Evolutionary conservation across 2,797 vertebrate species (phyloP).

Genomic region (Perodicticus potto): DNA sequence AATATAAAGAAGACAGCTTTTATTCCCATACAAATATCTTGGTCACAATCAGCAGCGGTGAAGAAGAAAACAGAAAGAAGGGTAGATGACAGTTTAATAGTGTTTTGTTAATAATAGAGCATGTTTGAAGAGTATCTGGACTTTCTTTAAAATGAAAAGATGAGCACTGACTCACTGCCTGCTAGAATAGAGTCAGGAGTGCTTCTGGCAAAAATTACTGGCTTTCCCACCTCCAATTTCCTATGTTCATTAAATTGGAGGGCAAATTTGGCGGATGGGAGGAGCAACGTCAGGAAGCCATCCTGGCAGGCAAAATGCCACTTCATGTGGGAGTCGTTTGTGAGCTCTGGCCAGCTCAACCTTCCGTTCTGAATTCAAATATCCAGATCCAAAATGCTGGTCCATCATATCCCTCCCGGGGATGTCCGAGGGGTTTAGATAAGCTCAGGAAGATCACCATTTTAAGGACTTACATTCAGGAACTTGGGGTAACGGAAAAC

Average conservation of each 20-base stretch:
- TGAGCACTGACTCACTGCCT: constrained; percentile 57
- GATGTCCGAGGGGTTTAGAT: background rate
- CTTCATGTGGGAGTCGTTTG: background rate
- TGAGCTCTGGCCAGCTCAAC: background rate
- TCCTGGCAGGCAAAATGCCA: background rate
- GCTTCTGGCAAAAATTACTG: constrained; percentile 74
- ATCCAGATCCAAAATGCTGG: background rate
- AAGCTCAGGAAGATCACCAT: background rate
- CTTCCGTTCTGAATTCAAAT: constrained; percentile 13
- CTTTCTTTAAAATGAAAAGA: constrained; percentile 72
- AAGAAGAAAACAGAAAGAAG: constrained; percentile 77
- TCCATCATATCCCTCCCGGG: background rate
- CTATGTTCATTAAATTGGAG: constrained; percentile 71
- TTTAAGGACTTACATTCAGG: background rate
- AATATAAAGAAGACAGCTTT: constrained; percentile 82
- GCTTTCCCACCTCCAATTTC: constrained; percentile 63
- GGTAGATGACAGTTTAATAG: constrained; percentile 58
- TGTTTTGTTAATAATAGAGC: constrained; percentile 75
- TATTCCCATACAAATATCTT: constrained; percentile 78
- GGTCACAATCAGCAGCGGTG: constrained; percentile 77
- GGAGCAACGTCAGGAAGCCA: constrained; percentile 45
- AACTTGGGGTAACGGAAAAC: background rate
- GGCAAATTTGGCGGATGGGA: constrained; percentile 62
- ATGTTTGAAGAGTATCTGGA: constrained; percentile 62
- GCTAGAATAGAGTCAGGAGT: constrained; percentile 67